A percentile compares a stretch with the other conserved stretches of the same genome.
Evolutionary conservation across 2,888 invertebrate species (phyloP).

Genomic region (Gasteruption jaculator): DNA sequence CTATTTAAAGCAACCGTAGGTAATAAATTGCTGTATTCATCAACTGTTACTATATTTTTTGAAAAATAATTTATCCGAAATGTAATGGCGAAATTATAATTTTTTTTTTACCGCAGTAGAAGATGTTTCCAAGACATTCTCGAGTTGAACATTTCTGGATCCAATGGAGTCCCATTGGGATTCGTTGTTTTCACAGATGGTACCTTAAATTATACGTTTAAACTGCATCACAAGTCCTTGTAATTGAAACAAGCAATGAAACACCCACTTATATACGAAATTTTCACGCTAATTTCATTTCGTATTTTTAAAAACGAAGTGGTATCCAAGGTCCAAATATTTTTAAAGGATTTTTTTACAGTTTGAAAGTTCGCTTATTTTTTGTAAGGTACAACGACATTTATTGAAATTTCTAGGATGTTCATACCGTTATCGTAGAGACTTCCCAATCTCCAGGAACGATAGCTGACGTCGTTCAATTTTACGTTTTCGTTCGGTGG

Average conservation of each 20-base stretch:
- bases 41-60: not conserved
- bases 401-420: not conserved
- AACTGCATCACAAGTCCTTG: too few species aligned
- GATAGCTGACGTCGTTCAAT: constrained; percentile 44
- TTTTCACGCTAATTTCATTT: too few species aligned
- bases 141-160: constrained; percentile 31
- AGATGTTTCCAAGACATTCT: constrained; percentile 29
- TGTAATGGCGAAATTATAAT: too few species aligned
- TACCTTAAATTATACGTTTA: constrained; percentile 27
- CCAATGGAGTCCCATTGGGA: constrained; percentile 33
- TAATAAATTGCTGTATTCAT: constrained; percentile 1
- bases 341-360: not conserved
- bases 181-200: constrained; percentile 36
- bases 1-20: too few species aligned
- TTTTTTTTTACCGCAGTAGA: constrained; percentile 37
- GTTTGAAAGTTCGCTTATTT: constrained; percentile 1
- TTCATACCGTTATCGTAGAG: constrained; percentile 42
- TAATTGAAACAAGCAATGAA: too few species aligned
- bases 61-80: too few species aligned
- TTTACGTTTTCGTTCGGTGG: constrained; percentile 37
- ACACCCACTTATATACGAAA: too few species aligned
- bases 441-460: constrained; percentile 48
- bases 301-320: not conserved
- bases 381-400: not conserved
- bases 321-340: not conserved